Evolutionary conservation across 92 coral and sea anemone genomes (phyloP), one percentile per base, ranked within the genome.

Genomic region (Plumapathes pennacea): DNA sequence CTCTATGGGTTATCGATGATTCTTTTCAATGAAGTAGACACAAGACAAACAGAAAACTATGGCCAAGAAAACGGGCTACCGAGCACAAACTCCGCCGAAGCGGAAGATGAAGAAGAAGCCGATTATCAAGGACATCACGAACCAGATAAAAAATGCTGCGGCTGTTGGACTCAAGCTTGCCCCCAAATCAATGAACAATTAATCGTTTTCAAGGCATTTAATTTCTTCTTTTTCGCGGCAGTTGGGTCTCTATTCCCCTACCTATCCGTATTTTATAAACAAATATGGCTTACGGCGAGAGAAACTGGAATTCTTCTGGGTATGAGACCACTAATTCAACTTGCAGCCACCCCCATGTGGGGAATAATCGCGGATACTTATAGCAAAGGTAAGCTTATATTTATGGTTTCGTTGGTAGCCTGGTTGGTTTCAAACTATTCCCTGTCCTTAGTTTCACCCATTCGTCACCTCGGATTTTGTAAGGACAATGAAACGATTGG

Each of bases 301-400:
- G 89, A 91, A 53, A 91, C 97, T 17, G 97, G 97, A 31, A 62
- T 79, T 37, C 55, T 91, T 32, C 77, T 91, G 10, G 97, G 97
- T 7, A 77, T 91, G 30, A 63, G 91, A 36, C 96, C 92, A 4
- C 54, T 88, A 50, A 65, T 91, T 28, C 89, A 88, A 28, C 71
- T 91, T 44, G 66, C 76, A 10, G 95, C 80, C 26, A 80, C 76
- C 38, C 95, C 92, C 25, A 43, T 81, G 78, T 91, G 96, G 96
- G 97, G 96, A 40, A 52, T 74, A 15, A 53, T 88, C 6, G 90
- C 90, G 9, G 97, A 91, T 54, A 69, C 79, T 26, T 83, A 71
- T 57, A 62, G 69, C 50, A 65, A 49, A 44, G 67, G 76, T 42
- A 91, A 80, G 56, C 33, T 64, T 19, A 88, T 91, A 5, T 88